Evolutionary conservation across 2,797 vertebrate genomes (phyloP).

Genomic region (Girardinus metallicus): DNA sequence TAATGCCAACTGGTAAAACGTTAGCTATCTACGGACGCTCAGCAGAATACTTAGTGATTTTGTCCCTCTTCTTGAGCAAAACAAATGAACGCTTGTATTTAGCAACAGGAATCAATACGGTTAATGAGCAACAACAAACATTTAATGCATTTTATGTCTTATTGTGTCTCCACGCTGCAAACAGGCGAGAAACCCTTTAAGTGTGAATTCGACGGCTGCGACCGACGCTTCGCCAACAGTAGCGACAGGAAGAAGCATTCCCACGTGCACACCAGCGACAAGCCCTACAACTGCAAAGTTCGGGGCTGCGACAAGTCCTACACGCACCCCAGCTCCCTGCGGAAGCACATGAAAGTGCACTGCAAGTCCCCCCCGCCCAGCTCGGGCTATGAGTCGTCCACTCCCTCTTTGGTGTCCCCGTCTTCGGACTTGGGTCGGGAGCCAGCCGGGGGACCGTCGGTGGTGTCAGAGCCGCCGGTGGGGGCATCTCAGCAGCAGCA

Average conservation of each 20-base stretch:
- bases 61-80: background rate
- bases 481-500: slow-evolving; percentile 77
- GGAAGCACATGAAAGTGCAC: slow-evolving; percentile 99
- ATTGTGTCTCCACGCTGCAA: slow-evolving; percentile 50
- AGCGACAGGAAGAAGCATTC: slow-evolving; percentile 99
- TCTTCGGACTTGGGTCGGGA: slow-evolving; percentile 93
- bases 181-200: slow-evolving; percentile 98
- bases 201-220: slow-evolving; percentile 97
- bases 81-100: background rate
- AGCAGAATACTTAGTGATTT: background rate
- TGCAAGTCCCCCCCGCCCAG: slow-evolving; percentile 97
- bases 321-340: slow-evolving; percentile 96
- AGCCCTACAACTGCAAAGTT: slow-evolving; percentile 99
- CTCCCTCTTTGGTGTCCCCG: slow-evolving; percentile 91
- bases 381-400: slow-evolving; percentile 94
- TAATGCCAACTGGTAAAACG: background rate
- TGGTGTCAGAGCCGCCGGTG: slow-evolving; percentile 83
- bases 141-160: background rate
- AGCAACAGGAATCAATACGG: background rate
- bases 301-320: slow-evolving; percentile 99
- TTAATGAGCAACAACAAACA: background rate
- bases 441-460: slow-evolving; percentile 73
- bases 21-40: background rate
- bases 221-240: slow-evolving; percentile 98
- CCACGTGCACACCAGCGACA: slow-evolving; percentile 98